These are phyloP conservation scores for Pyrrhia umbra DNA, from an alignment of 2,888 invertebrate genomes.

Conservation along the genomic window DNA sequence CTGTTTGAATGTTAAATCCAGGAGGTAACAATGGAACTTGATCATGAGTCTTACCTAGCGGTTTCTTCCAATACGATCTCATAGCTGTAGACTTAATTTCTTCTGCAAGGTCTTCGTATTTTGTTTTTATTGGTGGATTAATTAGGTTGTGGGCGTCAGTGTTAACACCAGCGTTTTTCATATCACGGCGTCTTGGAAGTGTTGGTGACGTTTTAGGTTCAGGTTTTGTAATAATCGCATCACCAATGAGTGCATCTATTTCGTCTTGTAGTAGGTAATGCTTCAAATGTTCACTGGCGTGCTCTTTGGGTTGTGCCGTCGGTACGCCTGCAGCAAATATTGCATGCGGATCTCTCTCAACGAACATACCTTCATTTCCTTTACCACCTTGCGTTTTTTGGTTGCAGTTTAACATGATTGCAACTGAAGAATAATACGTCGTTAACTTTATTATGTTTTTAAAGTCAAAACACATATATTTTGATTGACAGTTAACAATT, in stretches of 20 bases:
- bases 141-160: slow-evolving; percentile 59
- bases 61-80: slow-evolving; percentile 28
- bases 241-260: slow-evolving; percentile 68
- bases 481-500: too few relatives aligned
- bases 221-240: slow-evolving; percentile 62
- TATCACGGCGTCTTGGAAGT: slow-evolving; percentile 44
- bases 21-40: slow-evolving; percentile 9
- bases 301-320: slow-evolving; percentile 53
- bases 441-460: too few relatives aligned
- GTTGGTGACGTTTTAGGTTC: slow-evolving; percentile 38
- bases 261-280: slow-evolving; percentile 70
- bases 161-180: slow-evolving; percentile 61
- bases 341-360: slow-evolving; percentile 63
- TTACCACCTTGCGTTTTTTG: slow-evolving; percentile 65
- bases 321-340: slow-evolving; percentile 70
- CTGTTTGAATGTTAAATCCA: slow-evolving; percentile 10
- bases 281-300: slow-evolving; percentile 55
- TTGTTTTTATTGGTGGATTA: slow-evolving; percentile 66
- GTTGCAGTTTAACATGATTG: slow-evolving; percentile 17
- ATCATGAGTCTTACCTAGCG: slow-evolving; percentile 3
- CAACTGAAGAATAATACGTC: background rate
- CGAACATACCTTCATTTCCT: slow-evolving; percentile 71
- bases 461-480: too few relatives aligned
- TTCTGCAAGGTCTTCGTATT: slow-evolving; percentile 62
- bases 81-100: slow-evolving; percentile 21